Evolutionary conservation across 2,113 vertebrate species (phyloP).

Genomic region (Thunnus thynnus): DNA sequence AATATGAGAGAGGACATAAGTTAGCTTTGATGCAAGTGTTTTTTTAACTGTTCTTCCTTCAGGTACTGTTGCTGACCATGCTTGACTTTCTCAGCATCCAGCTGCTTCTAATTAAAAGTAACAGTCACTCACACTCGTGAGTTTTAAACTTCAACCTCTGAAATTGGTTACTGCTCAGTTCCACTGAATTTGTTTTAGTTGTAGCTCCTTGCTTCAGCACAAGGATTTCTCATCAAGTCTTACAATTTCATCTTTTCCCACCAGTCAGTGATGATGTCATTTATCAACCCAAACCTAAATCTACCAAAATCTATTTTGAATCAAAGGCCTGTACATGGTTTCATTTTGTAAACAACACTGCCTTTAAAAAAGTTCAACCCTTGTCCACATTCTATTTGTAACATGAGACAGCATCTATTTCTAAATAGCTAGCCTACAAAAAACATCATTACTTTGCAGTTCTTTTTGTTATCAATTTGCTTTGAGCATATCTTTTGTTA

Average conservation of each 20-base stretch:
- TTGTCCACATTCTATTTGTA: not conserved
- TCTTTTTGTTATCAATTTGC: slow-evolving; percentile 1
- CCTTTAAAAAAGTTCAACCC: not conserved
- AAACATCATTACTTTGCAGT: not conserved
- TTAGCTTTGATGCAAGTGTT: slow-evolving; percentile 44
- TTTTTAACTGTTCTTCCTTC: slow-evolving; percentile 9
- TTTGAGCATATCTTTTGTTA: not conserved
- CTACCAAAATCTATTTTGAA: not conserved
- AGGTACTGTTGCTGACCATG: slow-evolving; percentile 35
- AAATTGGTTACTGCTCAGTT: slow-evolving; percentile 8
- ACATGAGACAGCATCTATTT: slow-evolving; percentile 26
- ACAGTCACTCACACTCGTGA: slow-evolving; percentile 19
- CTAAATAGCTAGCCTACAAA: not conserved
- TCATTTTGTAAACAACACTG: slow-evolving; percentile 42
- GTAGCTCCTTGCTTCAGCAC: slow-evolving; percentile 1
- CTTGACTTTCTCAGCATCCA: slow-evolving; percentile 14
- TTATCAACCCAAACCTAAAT: not conserved
- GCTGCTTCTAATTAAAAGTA: slow-evolving; percentile 31
- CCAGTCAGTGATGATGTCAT: not conserved
- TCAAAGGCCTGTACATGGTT: slow-evolving; percentile 45
- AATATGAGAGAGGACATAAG: slow-evolving; percentile 21
- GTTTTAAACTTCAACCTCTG: slow-evolving; percentile 37
- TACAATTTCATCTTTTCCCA: not conserved
- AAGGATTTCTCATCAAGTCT: slow-evolving; percentile 14
- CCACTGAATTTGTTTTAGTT: not conserved